Conservation (phyloP, 2,888 invertebrate species). For the Venustoraphidia nigricollis region DNA sequence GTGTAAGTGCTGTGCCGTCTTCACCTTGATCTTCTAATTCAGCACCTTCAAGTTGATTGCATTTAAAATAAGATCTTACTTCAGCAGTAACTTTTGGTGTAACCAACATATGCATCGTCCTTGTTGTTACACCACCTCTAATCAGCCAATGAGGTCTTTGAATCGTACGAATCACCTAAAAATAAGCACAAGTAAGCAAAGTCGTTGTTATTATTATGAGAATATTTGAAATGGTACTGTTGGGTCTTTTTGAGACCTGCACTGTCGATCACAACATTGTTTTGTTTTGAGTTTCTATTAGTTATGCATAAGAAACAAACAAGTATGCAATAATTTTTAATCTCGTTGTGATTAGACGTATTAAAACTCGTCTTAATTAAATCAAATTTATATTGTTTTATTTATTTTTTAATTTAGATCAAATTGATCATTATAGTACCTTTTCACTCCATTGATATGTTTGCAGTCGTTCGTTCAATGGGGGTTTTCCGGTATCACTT, state of each 20-base stretch:
- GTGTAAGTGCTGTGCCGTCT: slow-evolving; percentile 91
- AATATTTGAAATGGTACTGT: too few relatives aligned
- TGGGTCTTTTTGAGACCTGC: too few relatives aligned
- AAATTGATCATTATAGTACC: too few relatives aligned
- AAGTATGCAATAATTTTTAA: too few relatives aligned
- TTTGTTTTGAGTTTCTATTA: too few relatives aligned
- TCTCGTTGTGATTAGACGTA: too few relatives aligned
- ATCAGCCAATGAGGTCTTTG: slow-evolving; percentile 57
- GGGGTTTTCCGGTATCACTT: slow-evolving; percentile 76
- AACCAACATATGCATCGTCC: slow-evolving; percentile 73
- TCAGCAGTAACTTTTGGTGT: slow-evolving; percentile 82
- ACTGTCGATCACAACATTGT: too few relatives aligned
- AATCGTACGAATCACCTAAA: slow-evolving; percentile 16
- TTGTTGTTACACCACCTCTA: slow-evolving; percentile 54
- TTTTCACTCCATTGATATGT: slow-evolving; percentile 89
- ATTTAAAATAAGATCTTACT: slow-evolving; percentile 78
- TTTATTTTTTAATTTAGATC: too few relatives aligned
- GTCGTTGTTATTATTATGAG: too few relatives aligned
- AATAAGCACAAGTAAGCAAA: not conserved
- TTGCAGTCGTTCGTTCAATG: slow-evolving; percentile 74
- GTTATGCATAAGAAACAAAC: too few relatives aligned
- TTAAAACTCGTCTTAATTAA: too few relatives aligned
- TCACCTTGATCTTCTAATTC: slow-evolving; percentile 97
- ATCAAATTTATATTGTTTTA: too few relatives aligned
- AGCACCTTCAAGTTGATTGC: slow-evolving; percentile 78